phyloP scores from a whole-genome alignment of 1,140 invertebrate species.

The Eurosta solidaginis region DNA sequence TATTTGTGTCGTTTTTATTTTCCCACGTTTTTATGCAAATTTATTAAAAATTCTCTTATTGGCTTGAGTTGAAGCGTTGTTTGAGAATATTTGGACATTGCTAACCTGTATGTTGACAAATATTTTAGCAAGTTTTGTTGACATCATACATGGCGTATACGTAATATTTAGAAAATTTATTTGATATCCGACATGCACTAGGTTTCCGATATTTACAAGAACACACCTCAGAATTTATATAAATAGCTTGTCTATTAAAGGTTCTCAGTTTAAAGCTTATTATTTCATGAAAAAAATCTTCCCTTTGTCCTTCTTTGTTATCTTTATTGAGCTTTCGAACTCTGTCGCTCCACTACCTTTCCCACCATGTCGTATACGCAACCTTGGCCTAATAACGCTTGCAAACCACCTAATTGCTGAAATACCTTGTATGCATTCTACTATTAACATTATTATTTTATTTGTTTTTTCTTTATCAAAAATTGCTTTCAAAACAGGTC shows the following conservation, averaged over 20 bases:
- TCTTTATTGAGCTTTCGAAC: background rate
- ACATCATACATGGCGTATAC: no score
- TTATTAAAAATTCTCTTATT: background rate
- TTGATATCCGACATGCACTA: no score
- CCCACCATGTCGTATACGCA: background rate
- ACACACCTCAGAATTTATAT: no score
- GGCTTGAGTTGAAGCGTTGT: background rate
- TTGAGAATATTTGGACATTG: slow-evolving; percentile 2
- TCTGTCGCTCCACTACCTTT: background rate
- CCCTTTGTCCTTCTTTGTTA: no score
- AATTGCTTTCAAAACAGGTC: slow-evolving; percentile 43
- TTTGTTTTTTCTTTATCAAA: background rate
- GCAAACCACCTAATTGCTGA: background rate
- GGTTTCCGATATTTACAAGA: no score
- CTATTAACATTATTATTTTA: background rate
- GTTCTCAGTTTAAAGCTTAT: no score
- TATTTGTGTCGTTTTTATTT: background rate
- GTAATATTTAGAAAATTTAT: no score
- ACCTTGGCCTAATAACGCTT: background rate
- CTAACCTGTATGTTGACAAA: no score
- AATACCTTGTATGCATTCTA: background rate
- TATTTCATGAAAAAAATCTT: no score
- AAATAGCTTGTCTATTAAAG: no score
- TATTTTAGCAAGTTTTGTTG: background rate
- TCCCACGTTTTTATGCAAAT: background rate